Evolutionary conservation across 2,888 invertebrate genomes (phyloP), one percentile per base, ranked within the genome.

Genomic region (Drosophila meridionalis): DNA sequence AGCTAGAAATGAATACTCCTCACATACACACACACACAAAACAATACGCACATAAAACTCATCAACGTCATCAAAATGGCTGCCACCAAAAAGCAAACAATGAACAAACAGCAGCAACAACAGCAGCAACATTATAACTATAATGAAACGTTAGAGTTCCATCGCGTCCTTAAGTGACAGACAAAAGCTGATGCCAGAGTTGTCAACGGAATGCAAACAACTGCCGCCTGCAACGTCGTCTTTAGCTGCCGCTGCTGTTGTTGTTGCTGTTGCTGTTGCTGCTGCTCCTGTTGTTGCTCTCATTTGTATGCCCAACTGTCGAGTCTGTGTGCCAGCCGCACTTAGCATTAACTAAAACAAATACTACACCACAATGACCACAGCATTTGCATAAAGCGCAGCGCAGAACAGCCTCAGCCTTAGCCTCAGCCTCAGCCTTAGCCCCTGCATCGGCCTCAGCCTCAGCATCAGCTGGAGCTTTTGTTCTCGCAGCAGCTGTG

Each of bases 31-130:
- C 8, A 78, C 6, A 26, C 0, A 53, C 32, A 52, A 34, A 20
- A 38, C 38, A 83, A 78, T 57, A 67, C 42, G 38, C 45, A 20
- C 82, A 82, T 76, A 82, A 83, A 83, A 80, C 82, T 82, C 86
- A 88, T 88, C 83, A 86, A 82, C 87, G 86, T 88, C 85, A 86
- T 85, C 73, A 78, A 76, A 70, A 67, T 69, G 78, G 70, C 62
- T n/a, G 40, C 55, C 55, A 53, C 56, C 72, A 60, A 72, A 77
- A 71, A 76, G 40, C 71, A 83, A 67, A 72, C 69, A 79, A 73
- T 62, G 45, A 52, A 57, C 32, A 32, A 50, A 32, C 32, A 50
- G n/a, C 48, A 47, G 6, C 45, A 45, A 14, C 47, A 32, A n/a
- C 28, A 28, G 43, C 45, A 45, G 45, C 26, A 47, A 12, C 45